Conservation (phyloP, 2,888 invertebrate species). For the Drosophila pegasa region DNA sequence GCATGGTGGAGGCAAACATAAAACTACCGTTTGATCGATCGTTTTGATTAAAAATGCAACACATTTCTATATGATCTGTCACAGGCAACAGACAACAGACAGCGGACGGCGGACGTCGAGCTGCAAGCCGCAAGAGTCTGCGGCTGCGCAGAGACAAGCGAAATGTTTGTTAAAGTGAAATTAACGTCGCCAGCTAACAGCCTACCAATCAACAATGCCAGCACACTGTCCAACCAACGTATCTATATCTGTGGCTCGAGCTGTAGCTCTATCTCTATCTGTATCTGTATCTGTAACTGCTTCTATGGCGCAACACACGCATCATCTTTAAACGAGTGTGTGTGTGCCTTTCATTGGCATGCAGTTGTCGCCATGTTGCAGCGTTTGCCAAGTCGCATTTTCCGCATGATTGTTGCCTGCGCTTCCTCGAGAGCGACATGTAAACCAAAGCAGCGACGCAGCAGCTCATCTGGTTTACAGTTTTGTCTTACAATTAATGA, state of each 20-base stretch:
- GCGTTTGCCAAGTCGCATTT: slow-evolving; percentile 52
- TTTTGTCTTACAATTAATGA: slow-evolving; percentile 82
- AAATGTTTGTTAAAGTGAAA: slow-evolving; percentile 82
- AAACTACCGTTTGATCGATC: slow-evolving; percentile 84
- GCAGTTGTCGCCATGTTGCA: slow-evolving; percentile 64
- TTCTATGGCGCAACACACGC: slow-evolving; percentile 32
- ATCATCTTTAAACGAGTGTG: slow-evolving; percentile 22
- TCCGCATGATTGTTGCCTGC: slow-evolving; percentile 69
- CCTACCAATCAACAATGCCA: slow-evolving; percentile 76
- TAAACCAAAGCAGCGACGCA: slow-evolving; percentile 20
- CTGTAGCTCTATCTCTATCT: slow-evolving; percentile 9
- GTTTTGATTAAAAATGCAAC: slow-evolving; percentile 84
- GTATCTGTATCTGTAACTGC: slow-evolving; percentile 30
- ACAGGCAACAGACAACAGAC: slow-evolving; percentile 63
- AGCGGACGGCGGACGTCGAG: slow-evolving; percentile 21
- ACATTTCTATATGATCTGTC: slow-evolving; percentile 83
- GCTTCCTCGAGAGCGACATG: slow-evolving; percentile 62
- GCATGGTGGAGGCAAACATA: slow-evolving; percentile 52
- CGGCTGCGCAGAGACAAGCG: slow-evolving; percentile 66
- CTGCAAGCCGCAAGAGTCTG: slow-evolving; percentile 71
- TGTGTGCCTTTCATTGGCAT: slow-evolving; percentile 56
- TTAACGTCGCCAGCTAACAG: slow-evolving; percentile 78
- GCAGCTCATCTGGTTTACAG: slow-evolving; percentile 47
- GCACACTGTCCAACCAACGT: slow-evolving; percentile 48
- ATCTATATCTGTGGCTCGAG: slow-evolving; percentile 21